Evolutionary conservation across 2,113 vertebrate species (phyloP).

Genomic region (Nerophis ophidion): DNA sequence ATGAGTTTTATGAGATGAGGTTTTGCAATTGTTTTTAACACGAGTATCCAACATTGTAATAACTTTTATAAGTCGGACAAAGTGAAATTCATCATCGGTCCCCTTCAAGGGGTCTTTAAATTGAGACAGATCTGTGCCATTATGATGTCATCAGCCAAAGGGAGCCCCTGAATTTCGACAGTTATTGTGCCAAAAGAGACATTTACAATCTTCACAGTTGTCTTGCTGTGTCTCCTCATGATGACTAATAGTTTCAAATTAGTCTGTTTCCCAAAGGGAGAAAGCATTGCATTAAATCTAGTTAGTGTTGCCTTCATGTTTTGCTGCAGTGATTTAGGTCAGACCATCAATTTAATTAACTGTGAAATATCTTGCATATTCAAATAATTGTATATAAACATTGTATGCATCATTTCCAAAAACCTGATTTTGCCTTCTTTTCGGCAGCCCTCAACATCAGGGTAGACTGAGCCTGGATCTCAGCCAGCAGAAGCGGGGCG

Average conservation of each 20-base stretch:
- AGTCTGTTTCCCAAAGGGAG: slow-evolving; percentile 10
- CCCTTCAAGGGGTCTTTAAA: too few species aligned
- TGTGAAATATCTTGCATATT: slow-evolving; percentile 2
- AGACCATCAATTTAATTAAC: slow-evolving; percentile 13
- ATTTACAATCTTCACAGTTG: slow-evolving; percentile 5
- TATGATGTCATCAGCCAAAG: background rate
- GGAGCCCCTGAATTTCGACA: background rate
- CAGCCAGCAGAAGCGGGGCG: slow-evolving; percentile 80
- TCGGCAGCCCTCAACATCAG: slow-evolving; percentile 86
- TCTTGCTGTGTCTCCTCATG: slow-evolving; percentile 1
- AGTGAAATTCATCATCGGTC: too few species aligned
- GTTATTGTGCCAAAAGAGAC: background rate
- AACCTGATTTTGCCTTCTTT: background rate
- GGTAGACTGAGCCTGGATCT: slow-evolving; percentile 91
- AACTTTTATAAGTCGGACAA: too few species aligned
- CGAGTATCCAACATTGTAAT: too few species aligned
- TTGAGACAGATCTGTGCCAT: background rate
- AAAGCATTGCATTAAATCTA: slow-evolving; percentile 11
- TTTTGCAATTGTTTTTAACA: too few species aligned
- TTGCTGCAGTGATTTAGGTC: slow-evolving; percentile 6
- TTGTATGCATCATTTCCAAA: background rate
- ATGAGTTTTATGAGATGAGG: too few species aligned
- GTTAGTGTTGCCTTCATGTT: background rate
- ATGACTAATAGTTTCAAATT: slow-evolving; percentile 19
- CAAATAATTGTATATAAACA: background rate